A percentile compares a stretch with the other conserved stretches of the same genome.
These are phyloP conservation scores for Nematostella vectensis DNA, from an alignment of 92 coral and sea anemone species.

Conservation along the genomic window DNA sequence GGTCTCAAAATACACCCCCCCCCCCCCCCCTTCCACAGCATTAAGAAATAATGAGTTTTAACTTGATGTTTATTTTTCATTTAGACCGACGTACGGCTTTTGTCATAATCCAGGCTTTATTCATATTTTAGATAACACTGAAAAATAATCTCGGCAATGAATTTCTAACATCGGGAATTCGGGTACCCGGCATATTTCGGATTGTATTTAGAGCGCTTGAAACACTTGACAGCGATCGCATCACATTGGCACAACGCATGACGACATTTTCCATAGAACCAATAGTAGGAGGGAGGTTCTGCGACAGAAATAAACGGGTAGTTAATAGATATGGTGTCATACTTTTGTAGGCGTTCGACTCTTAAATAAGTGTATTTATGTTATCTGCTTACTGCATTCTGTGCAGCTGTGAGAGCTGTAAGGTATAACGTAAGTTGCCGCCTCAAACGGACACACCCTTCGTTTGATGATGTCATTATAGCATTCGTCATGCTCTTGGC, in stretches of 20 bases:
- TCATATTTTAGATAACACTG: too few relatives aligned
- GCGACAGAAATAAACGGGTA: background rate
- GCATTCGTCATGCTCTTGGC: constrained; percentile 52
- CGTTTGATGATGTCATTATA: constrained; percentile 19
- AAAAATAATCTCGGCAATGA: background rate
- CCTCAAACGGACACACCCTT: constrained; percentile 30
- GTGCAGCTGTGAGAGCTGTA: constrained; percentile 35
- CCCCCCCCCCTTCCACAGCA: too few relatives aligned
- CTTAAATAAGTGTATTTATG: too few relatives aligned
- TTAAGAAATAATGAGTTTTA: too few relatives aligned
- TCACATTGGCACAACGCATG: constrained; percentile 29
- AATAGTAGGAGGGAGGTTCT: constrained; percentile 48
- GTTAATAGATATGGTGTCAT: background rate
- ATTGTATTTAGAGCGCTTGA: constrained; percentile 9
- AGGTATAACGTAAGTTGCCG: constrained; percentile 30
- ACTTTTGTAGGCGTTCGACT: background rate
- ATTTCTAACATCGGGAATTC: background rate
- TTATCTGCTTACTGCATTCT: constrained; percentile 38
- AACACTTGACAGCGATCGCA: constrained; percentile 19
- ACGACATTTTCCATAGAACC: constrained; percentile 58
- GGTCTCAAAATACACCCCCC: too few relatives aligned
- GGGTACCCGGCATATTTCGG: constrained; percentile 14
- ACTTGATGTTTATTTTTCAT: too few relatives aligned
- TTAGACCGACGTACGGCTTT: too few relatives aligned
- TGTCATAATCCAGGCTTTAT: too few relatives aligned